Percentiles rank a stretch among this genome's conserved stretches.
Conservation (phyloP, 2,113 vertebrate genomes). For the Pseudopodoces humilis region DNA sequence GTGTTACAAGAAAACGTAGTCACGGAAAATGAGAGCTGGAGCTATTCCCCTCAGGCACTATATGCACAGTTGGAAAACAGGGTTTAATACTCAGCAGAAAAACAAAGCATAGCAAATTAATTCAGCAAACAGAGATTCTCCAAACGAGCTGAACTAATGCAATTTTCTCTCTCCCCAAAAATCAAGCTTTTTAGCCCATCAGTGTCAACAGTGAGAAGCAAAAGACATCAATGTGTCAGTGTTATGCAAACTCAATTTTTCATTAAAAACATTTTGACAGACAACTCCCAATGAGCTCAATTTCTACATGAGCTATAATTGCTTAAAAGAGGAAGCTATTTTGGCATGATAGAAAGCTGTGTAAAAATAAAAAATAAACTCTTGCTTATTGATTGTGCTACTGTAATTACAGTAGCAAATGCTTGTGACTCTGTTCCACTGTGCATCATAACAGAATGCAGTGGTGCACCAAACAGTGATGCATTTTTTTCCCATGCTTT, state of each 20-base stretch:
- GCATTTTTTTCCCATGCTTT: not conserved
- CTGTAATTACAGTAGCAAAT: not conserved
- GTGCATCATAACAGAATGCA: not conserved
- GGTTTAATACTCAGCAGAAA: conserved; percentile 9
- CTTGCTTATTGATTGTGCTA: not conserved
- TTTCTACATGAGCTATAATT: not conserved
- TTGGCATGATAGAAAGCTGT: not conserved
- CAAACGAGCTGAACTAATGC: conserved; percentile 19
- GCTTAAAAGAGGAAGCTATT: not conserved
- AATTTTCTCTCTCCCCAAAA: conserved; percentile 6
- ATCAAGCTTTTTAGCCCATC: conserved; percentile 12
- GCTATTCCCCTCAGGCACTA: not conserved
- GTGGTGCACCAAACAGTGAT: no score
- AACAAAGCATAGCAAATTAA: conserved; percentile 28
- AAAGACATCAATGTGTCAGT: not conserved
- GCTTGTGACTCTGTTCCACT: not conserved
- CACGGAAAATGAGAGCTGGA: not conserved
- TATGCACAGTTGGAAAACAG: not conserved
- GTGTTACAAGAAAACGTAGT: rapidly evolving
- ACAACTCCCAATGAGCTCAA: not conserved
- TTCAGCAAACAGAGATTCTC: conserved; percentile 21
- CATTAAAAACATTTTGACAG: conserved; percentile 46
- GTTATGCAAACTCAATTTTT: conserved; percentile 2
- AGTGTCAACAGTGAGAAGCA: not conserved
- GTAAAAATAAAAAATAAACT: not conserved